Evolutionary conservation across 1,140 invertebrate genomes (phyloP).

Genomic region (Oncopeltus fasciatus): DNA sequence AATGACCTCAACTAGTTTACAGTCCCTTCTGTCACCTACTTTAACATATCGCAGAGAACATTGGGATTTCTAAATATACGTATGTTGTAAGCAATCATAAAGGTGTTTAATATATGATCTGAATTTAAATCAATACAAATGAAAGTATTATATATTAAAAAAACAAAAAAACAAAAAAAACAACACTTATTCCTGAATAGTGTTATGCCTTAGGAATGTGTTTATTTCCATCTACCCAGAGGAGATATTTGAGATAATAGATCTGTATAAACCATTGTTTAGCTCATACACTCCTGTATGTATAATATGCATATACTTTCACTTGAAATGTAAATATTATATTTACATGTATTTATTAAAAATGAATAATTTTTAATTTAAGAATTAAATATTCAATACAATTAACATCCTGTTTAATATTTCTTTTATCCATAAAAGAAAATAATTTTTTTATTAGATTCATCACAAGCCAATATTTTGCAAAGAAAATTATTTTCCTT

Average conservation of each 20-base stretch:
- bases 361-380: background rate
- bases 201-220: no score
- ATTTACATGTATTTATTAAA: background rate
- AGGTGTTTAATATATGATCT: background rate
- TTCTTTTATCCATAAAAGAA: background rate
- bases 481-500: background rate
- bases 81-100: background rate
- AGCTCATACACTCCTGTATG: no score
- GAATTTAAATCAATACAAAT: background rate
- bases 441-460: background rate
- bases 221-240: background rate
- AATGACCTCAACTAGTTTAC: conserved; percentile 36
- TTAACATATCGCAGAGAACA: conserved; percentile 27
- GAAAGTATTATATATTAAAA: background rate
- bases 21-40: conserved; percentile 42
- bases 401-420: background rate
- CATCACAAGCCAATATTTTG: background rate
- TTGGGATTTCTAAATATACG: conserved; percentile 14
- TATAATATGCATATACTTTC: no score
- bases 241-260: background rate
- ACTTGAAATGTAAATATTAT: no score
- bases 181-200: background rate
- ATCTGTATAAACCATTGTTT: no score
- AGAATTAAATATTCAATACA: background rate
- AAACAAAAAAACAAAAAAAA: background rate